These are phyloP conservation scores for Proterorhinus semilunaris DNA, from an alignment of 2,113 vertebrate genomes.

Conservation along the genomic window DNA sequence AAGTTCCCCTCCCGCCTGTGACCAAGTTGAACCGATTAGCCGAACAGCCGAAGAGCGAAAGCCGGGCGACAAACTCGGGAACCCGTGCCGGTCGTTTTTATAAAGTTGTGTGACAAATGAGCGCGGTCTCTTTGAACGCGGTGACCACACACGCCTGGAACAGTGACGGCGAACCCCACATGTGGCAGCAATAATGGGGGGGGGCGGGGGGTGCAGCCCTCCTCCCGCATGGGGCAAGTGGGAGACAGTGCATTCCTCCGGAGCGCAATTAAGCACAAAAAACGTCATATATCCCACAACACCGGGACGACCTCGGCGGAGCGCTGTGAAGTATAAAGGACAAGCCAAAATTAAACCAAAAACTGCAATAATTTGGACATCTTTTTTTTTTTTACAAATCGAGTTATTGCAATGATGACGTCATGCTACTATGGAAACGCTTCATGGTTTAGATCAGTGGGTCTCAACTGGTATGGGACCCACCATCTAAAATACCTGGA, in stretches of 20 bases:
- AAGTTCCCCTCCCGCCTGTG: neutral
- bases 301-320: constrained; percentile 49
- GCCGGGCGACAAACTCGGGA: constrained; percentile 55
- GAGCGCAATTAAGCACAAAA: constrained; percentile 77
- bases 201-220: constrained; percentile 35
- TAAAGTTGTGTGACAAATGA: constrained; percentile 82
- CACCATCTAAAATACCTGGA: too few relatives aligned
- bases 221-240: constrained; percentile 73
- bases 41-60: constrained; percentile 56
- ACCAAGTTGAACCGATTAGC: constrained; percentile 58
- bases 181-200: constrained; percentile 80
- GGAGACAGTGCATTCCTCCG: constrained; percentile 78
- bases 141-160: constrained; percentile 80
- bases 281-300: constrained; percentile 72
- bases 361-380: constrained; percentile 11
- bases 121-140: constrained; percentile 76
- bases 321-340: constrained; percentile 41
- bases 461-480: too few relatives aligned
- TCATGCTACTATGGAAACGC: too few relatives aligned
- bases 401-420: constrained; percentile 3
- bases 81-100: constrained; percentile 71
- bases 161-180: constrained; percentile 73
- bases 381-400: constrained; percentile 24
- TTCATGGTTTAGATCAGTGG: too few relatives aligned
- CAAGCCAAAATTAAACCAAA: constrained; percentile 24